A percentile compares a stretch with the other conserved stretches of the same genome.
Conservation (phyloP, 2,888 invertebrate genomes). For the Thumatha senex region DNA sequence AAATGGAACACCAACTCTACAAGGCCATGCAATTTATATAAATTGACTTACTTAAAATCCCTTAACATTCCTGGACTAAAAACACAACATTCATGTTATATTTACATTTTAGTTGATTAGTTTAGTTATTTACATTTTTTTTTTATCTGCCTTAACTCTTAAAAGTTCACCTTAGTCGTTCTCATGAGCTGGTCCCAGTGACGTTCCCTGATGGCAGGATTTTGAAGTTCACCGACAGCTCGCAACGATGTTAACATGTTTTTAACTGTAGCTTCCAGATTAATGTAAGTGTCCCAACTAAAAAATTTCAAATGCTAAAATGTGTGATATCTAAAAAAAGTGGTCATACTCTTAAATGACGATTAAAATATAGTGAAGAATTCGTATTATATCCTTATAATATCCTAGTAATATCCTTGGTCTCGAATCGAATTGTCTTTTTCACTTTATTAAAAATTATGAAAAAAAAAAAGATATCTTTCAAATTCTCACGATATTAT, state of each 20-base stretch:
- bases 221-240: slow-evolving; percentile 97
- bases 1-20: slow-evolving; percentile 26
- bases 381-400: too few species aligned
- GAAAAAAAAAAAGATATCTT: too few species aligned
- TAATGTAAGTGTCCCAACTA: slow-evolving; percentile 94
- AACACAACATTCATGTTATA: slow-evolving; percentile 43
- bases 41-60: slow-evolving; percentile 42
- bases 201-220: slow-evolving; percentile 96
- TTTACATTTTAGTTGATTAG: slow-evolving; percentile 39
- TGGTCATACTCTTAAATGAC: too few species aligned
- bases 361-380: too few species aligned
- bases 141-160: slow-evolving; percentile 27
- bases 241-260: slow-evolving; percentile 97
- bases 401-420: too few species aligned
- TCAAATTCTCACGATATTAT: too few species aligned
- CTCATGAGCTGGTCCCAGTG: slow-evolving; percentile 99
- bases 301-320: slow-evolving; percentile 11
- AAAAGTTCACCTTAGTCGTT: slow-evolving; percentile 91
- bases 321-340: not conserved
- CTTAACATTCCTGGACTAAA: slow-evolving; percentile 31
- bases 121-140: slow-evolving; percentile 51
- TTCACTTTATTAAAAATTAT: too few species aligned
- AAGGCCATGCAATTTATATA: slow-evolving; percentile 49
- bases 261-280: slow-evolving; percentile 95
- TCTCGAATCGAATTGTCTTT: too few species aligned